Evolutionary conservation across 2,113 vertebrate genomes (phyloP).

Genomic region (Glaucidium brasilianum): DNA sequence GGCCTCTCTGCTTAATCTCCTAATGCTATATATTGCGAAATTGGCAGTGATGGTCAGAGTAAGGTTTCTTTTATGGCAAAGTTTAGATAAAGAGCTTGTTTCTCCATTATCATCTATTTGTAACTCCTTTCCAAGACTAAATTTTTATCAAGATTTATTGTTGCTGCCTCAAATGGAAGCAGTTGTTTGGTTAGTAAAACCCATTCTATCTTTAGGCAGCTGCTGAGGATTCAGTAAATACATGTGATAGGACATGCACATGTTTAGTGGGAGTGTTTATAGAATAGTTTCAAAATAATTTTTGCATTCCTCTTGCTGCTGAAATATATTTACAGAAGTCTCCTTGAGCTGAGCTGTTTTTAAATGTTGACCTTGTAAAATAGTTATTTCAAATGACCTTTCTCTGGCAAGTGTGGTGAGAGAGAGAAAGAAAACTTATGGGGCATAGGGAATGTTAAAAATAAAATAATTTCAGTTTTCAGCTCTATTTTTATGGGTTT

Average conservation of each 20-base stretch:
- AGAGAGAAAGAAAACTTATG: background rate
- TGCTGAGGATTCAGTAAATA: background rate
- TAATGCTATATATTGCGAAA: background rate
- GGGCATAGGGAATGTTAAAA: background rate
- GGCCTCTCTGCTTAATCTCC: background rate
- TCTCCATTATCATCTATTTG: background rate
- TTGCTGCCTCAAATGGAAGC: background rate
- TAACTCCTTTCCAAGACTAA: background rate
- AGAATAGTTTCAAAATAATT: background rate
- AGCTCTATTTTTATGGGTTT: background rate
- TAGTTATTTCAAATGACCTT: background rate
- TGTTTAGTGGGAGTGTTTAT: background rate
- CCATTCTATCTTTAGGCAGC: background rate
- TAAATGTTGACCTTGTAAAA: background rate
- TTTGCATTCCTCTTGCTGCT: background rate
- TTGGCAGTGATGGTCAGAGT: background rate
- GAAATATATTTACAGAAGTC: background rate
- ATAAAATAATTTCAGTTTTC: background rate
- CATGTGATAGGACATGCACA: background rate
- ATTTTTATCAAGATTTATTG: background rate
- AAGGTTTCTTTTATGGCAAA: background rate
- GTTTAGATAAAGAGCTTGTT: background rate
- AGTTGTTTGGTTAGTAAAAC: background rate
- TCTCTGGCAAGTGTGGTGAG: background rate
- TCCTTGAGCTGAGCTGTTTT: background rate